Percentiles rank a stretch among this genome's conserved stretches.
phyloP scores from a whole-genome alignment of 2,113 vertebrate genomes.

The Pipra filicauda region DNA sequence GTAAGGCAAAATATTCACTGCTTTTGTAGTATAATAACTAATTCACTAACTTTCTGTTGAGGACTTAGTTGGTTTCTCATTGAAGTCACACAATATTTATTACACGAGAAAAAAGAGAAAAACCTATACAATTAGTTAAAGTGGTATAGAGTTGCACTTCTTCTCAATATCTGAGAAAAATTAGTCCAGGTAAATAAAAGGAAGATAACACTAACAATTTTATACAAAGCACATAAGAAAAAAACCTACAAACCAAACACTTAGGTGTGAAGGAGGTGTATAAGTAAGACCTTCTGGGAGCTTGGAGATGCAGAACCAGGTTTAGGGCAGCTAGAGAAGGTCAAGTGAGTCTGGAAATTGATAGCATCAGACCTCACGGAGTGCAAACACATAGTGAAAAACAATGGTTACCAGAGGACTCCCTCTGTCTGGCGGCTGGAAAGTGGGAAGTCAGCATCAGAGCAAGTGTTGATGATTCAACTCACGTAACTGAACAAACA shows the following conservation, averaged over 20 bases:
- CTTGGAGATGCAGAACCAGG: not conserved
- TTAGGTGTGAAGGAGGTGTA: not conserved
- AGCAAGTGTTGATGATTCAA: not conserved
- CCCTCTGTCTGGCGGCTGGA: not conserved
- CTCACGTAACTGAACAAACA: not conserved
- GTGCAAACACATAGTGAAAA: not conserved
- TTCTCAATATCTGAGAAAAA: not conserved
- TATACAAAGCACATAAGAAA: not conserved
- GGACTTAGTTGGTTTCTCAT: not conserved
- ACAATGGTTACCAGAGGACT: not conserved
- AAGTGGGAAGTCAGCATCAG: not conserved
- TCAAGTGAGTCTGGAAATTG: not conserved
- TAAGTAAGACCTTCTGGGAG: not conserved
- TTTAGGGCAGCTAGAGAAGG: not conserved
- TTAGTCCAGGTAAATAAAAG: not conserved
- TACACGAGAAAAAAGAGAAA: not conserved
- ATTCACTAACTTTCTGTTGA: not conserved
- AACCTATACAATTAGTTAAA: not conserved
- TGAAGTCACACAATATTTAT: not conserved
- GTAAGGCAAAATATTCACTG: not conserved
- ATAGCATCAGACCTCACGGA: not conserved
- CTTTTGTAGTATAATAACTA: not conserved
- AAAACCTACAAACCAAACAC: not conserved
- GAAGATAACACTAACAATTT: not conserved
- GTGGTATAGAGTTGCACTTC: not conserved